Percentiles rank a stretch among this genome's conserved stretches.
Conservation (phyloP, 2,113 vertebrate genomes). For the Centrocercus urophasianus region DNA sequence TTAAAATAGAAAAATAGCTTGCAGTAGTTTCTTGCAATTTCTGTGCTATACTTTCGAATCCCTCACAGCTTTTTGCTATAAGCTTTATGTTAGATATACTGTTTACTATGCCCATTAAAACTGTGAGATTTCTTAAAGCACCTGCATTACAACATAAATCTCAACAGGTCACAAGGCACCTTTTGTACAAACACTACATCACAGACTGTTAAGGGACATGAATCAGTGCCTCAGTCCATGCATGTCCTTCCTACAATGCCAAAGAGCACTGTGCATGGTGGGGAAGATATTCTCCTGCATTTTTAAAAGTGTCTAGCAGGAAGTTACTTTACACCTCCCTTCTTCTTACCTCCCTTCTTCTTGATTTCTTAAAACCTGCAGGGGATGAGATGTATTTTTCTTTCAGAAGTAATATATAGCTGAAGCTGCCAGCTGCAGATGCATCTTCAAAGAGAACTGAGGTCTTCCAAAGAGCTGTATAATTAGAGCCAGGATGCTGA, state of each 20-base stretch:
- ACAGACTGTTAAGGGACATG: not conserved
- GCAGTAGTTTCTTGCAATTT: not conserved
- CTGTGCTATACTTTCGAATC: not conserved
- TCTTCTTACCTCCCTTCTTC: not conserved
- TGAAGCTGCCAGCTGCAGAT: not conserved
- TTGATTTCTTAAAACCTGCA: not conserved
- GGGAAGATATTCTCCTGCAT: not conserved
- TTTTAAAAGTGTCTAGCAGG: not conserved
- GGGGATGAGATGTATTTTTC: not conserved
- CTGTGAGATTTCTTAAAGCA: not conserved
- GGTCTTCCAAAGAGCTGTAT: not conserved
- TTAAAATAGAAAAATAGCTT: slow-evolving; percentile 5
- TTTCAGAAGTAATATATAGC: not conserved
- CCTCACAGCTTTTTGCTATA: not conserved
- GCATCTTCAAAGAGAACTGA: not conserved
- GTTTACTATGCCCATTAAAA: not conserved
- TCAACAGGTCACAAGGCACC: not conserved
- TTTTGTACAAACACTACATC: not conserved
- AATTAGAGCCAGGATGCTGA: not conserved
- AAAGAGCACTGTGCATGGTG: not conserved
- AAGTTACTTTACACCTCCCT: not conserved
- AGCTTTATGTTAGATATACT: not conserved
- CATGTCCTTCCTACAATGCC: not conserved
- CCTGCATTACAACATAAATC: not conserved
- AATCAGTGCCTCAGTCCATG: not conserved